A percentile compares a stretch with the other conserved stretches of the same genome.
phyloP scores from a whole-genome alignment of 2,113 vertebrate genomes.

The Grantiella picta region DNA sequence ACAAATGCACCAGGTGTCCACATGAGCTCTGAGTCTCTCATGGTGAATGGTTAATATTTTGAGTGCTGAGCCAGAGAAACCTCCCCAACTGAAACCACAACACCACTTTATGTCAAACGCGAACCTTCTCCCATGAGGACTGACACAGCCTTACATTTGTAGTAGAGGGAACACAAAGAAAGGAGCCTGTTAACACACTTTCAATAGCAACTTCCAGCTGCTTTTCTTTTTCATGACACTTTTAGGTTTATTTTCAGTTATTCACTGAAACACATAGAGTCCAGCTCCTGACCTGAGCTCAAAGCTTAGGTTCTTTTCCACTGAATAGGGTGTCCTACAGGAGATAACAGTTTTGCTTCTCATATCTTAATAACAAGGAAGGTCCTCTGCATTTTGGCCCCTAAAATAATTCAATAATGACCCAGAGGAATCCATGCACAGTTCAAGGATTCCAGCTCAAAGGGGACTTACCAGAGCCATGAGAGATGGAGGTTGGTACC shows the following conservation, averaged over 20 bases:
- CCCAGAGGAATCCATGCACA: background rate
- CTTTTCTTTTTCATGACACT: background rate
- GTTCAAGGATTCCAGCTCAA: background rate
- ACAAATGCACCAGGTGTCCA: background rate
- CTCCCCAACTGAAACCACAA: background rate
- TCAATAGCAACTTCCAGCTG: background rate
- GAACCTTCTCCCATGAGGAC: background rate
- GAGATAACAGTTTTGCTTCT: background rate
- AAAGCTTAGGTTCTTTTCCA: background rate
- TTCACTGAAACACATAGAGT: background rate
- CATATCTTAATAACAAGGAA: background rate
- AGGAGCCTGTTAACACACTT: background rate
- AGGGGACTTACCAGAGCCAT: background rate
- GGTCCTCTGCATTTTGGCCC: background rate
- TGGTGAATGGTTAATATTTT: background rate
- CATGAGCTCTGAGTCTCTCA: accelerated
- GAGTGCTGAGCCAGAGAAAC: background rate
- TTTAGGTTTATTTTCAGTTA: background rate
- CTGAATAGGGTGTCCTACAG: background rate
- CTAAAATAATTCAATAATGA: background rate
- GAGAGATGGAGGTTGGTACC: background rate
- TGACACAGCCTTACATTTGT: background rate
- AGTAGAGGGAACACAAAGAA: background rate
- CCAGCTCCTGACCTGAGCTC: background rate
- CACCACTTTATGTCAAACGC: background rate